Conservation (phyloP, 2,113 vertebrate species). For the Camelus bactrianus region DNA sequence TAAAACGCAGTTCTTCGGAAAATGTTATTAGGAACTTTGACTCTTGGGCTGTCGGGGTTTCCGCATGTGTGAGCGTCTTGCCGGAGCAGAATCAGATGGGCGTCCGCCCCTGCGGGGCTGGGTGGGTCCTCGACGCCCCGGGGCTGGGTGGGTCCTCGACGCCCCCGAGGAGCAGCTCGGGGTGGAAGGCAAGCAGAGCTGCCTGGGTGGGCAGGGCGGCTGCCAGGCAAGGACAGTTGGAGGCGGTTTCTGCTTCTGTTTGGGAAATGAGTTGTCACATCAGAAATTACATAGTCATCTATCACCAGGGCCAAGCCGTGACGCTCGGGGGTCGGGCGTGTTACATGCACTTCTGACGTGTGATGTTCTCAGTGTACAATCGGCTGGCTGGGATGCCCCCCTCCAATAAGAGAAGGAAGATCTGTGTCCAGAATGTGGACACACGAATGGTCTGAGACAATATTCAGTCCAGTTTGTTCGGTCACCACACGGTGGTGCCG, state of each 20-base stretch:
- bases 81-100: accelerated
- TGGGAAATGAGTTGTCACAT: constrained; percentile 56
- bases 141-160: accelerated
- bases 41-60: neutral
- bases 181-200: accelerated
- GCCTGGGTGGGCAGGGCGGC: neutral
- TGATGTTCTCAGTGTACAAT: neutral
- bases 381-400: neutral
- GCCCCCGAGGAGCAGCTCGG: accelerated
- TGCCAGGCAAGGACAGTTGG: accelerated
- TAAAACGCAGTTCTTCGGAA: neutral
- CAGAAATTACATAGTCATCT: constrained; percentile 32
- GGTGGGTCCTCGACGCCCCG: accelerated
- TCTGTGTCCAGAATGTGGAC: neutral
- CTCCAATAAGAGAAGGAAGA: neutral
- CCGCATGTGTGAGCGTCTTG: accelerated
- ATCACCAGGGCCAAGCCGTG: neutral
- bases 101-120: accelerated
- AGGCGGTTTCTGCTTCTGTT: neutral
- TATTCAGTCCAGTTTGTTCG: neutral
- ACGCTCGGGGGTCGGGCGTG: accelerated
- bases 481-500: too few species aligned
- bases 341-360: too few species aligned
- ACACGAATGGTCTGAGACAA: neutral
- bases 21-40: constrained; percentile 41